Base-by-base conservation (phyloP, 2,797 vertebrate species). In the Pristis pectinata region DNA sequence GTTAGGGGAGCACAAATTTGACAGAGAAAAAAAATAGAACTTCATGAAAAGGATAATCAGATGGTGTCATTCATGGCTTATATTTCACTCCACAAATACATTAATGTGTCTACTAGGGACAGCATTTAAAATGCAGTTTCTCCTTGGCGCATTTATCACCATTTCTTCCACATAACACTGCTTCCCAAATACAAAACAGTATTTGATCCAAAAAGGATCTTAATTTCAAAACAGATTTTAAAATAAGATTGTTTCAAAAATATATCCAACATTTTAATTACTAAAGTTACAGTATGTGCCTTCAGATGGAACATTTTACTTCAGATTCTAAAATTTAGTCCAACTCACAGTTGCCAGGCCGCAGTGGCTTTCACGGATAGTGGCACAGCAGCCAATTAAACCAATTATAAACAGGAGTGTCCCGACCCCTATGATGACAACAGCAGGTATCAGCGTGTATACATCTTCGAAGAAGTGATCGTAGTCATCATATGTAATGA, bases 381-480 rank as follows among this genome's bases (percentile, higher is more conserved):
- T 99, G 83, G 99, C 99, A 4, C 98, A 99, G 97, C 99, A 99
- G 24, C 99, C 99, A 3, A 99, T 99, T 15, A 99, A 96, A 8
- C 99, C 99, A 0, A 99, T 99, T 95, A 99, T 97, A 95, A 99
- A 99, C 0, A 99, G 98, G 24, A 99, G 97, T 0, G 98, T 98
- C 17, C 99, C 99, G 0, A 99, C 99, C 0, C 98, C 99, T 93
- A 99, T 99, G 96, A 99, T 99, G 79, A 99, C 97, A 22, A 99
- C 96, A 0, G 98, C 98, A 34, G 99, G 99, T 95, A 99, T 98
- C 82, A 99, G 96, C 0, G 98, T 99, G 96, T 99, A 99, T 94
- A 99, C 98, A 0, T 99, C 99, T 95, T 99, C 98, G 94, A 99
- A 99, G 97, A 99, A 99, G 96, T 99, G 99, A 95, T 99, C 98